Base-by-base conservation (phyloP, 2,113 vertebrate species). In the Columba janthina region DNA sequence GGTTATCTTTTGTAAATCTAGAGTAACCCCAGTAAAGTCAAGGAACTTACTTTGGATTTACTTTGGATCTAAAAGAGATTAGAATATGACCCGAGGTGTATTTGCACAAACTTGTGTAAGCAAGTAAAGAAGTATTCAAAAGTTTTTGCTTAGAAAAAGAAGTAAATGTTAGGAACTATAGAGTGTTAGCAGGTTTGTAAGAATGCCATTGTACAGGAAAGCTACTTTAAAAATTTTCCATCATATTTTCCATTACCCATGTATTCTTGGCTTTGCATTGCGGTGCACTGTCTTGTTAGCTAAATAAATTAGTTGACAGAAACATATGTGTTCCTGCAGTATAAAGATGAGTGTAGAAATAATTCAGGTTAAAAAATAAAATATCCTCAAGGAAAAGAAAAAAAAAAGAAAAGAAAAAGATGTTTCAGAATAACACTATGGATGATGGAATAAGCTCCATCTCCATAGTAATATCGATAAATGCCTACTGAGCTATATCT, bases 161-260 rank as follows among this genome's bases (percentile, higher is more conserved):
- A 46, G 3, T 66, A 76, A 62, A 64, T 42, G 3, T 56, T 69
- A 82, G 32, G 34, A 60, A 36, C 17, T 42, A 21, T 3, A 34
- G 32, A n/a, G 8, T 38, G 14, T 56, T 76, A 70, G 13, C 13
- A 62, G 2, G 14, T 83, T 77, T 62, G 14, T 51, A 29, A 85
- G 31, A 77, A 58, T 0, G 0, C 3, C 5, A 2, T 66, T 28
- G 50, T 2, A 0, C 54, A 57, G 36, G 61, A 80, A 75, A 69
- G 42, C 29, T 67, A 48, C 5, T 74, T 87, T 71, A 2, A 78
- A 66, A 65, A 11, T 1, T 69, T 91, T 64, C 5, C 13, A 34
- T 9, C 15, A n/a, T 46, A 5, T 90, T 73, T 83, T 90, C 61
- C 40, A 31, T 61, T 61, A 57, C 2, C 12, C 25, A 25, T 83